phyloP scores from a whole-genome alignment of 2,888 invertebrate species.

The Sesia bembeciformis region DNA sequence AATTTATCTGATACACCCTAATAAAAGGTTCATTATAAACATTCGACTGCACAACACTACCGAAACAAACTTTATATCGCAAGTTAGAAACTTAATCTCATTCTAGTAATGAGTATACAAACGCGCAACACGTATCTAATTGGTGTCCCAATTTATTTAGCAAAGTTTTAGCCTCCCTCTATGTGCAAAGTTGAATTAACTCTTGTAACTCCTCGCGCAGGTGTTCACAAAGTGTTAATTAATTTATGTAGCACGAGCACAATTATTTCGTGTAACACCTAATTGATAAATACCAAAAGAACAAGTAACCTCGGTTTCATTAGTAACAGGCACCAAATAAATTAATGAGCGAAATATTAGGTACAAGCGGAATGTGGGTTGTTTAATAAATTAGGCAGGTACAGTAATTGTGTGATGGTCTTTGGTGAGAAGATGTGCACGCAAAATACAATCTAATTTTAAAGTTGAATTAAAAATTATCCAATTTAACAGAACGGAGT shows the following conservation, averaged over 20 bases:
- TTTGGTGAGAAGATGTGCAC: background rate
- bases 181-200: constrained; percentile 40
- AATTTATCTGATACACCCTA: background rate
- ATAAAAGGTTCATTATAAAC: background rate
- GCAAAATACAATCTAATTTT: background rate
- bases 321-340: constrained; percentile 39
- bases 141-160: constrained; percentile 32
- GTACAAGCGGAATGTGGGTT: constrained; percentile 15
- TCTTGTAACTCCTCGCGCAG: constrained; percentile 29
- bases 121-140: constrained; percentile 21
- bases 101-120: constrained; percentile 8
- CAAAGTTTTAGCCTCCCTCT: constrained; percentile 28
- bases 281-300: constrained; percentile 46
- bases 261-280: constrained; percentile 39
- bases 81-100: constrained; percentile 7
- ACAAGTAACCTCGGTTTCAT: constrained; percentile 30
- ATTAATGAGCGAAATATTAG: constrained; percentile 34
- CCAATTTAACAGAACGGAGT: constrained; percentile 20
- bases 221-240: constrained; percentile 49
- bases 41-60: background rate
- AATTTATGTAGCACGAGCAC: constrained; percentile 33
- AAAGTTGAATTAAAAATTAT: constrained; percentile 14
- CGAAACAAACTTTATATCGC: constrained; percentile 3
- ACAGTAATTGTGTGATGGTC: background rate
- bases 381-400: constrained; percentile 14